phyloP scores from a whole-genome alignment of 2,888 invertebrate genomes.

The Oscheius sp. region DNA sequence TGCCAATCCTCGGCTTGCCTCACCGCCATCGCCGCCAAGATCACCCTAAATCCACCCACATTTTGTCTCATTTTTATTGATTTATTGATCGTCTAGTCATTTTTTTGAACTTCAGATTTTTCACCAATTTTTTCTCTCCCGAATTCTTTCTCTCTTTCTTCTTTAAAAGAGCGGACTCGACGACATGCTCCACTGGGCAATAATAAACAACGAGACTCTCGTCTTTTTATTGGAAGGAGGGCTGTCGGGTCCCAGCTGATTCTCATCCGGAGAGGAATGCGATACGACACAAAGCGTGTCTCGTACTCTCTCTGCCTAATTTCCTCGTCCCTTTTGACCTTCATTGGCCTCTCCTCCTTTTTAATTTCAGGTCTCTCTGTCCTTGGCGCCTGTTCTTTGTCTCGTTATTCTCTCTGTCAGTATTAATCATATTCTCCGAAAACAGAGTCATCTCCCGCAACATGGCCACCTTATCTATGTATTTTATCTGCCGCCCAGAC shows the following conservation, averaged over 20 bases:
- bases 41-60: conserved; percentile 25
- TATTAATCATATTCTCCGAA: conserved; percentile 4
- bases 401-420: background rate
- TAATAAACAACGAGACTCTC: conserved; percentile 16
- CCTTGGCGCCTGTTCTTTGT: background rate
- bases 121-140: background rate
- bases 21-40: conserved; percentile 20
- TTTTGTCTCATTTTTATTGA: conserved; percentile 7
- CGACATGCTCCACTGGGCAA: conserved; percentile 15
- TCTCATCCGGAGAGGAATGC: conserved; percentile 4
- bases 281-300: background rate
- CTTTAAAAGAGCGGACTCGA: background rate
- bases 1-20: conserved; percentile 37
- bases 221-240: conserved; percentile 17
- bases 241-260: background rate
- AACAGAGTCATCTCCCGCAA: conserved; percentile 14
- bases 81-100: conserved; percentile 20
- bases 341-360: background rate
- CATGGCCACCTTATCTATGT: conserved; percentile 16
- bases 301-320: background rate
- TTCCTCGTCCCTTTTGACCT: background rate
- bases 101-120: background rate
- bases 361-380: background rate
- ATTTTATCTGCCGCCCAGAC: conserved; percentile 25
- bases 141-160: background rate